These are phyloP conservation scores for Copidosoma floridanum DNA, from an alignment of 1,140 invertebrate species.

Conservation along the genomic window DNA sequence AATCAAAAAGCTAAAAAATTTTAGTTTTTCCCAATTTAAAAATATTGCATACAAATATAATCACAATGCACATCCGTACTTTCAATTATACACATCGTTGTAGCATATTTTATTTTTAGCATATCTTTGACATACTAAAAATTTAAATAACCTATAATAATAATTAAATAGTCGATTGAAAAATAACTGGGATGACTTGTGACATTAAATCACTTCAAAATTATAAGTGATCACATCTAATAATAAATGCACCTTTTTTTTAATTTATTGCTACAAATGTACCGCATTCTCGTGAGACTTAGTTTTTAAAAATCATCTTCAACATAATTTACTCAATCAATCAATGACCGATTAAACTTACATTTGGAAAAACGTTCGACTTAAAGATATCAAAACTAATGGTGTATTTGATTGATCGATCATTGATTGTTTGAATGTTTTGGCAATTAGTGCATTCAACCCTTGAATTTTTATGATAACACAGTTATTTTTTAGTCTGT, in stretches of 20 bases:
- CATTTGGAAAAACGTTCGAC: neutral
- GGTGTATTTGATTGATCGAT: constrained; percentile 15
- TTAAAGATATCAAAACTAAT: constrained; percentile 1
- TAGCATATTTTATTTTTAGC: constrained; percentile 10
- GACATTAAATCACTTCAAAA: constrained; percentile 12
- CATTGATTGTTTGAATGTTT: constrained; percentile 8
- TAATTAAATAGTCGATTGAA: no score
- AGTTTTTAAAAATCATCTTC: constrained; percentile 9
- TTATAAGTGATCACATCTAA: constrained; percentile 7
- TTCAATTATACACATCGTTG: no score
- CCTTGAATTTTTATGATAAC: no score
- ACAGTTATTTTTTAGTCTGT: no score
- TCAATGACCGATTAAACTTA: constrained; percentile 19
- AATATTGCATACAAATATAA: constrained; percentile 35
- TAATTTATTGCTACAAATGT: constrained; percentile 24
- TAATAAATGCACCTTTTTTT: constrained; percentile 23
- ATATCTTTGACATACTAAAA: no score
- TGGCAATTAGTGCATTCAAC: constrained; percentile 17
- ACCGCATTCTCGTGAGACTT: constrained; percentile 2
- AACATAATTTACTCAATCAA: constrained; percentile 15
- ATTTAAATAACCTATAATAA: no score
- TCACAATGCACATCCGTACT: no score
- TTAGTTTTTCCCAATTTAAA: constrained; percentile 29
- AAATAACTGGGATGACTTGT: no score
- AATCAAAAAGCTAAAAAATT: constrained; percentile 30